phyloP scores from a whole-genome alignment of 2,113 vertebrate genomes.

The Oncorhynchus keta region DNA sequence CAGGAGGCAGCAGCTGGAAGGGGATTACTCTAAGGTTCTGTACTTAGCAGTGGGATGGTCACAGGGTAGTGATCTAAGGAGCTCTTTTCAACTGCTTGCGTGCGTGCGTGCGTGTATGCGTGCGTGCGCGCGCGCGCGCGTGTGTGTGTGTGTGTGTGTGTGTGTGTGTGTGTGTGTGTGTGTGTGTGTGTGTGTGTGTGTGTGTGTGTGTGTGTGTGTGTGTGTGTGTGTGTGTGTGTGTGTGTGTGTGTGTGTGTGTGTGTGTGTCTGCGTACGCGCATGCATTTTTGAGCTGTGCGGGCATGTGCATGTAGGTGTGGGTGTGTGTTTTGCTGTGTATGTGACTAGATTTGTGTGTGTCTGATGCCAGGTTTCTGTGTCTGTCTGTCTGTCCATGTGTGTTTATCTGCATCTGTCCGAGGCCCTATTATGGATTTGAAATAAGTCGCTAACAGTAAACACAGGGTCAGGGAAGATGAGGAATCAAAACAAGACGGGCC shows the following conservation, averaged over 20 bases:
- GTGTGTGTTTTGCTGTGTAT: background rate
- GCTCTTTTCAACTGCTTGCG: constrained; percentile 44
- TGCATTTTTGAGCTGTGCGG: background rate
- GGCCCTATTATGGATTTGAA: constrained; percentile 79
- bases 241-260: no score
- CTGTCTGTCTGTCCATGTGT: constrained; percentile 31
- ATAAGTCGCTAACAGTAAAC: constrained; percentile 66
- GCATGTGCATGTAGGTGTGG: background rate
- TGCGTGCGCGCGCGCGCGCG: constrained; percentile 11
- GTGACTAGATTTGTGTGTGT: no score
- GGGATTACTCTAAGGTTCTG: constrained; percentile 81
- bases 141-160: constrained; percentile 4
- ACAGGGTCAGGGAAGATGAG: constrained; percentile 41
- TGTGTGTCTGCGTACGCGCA: no score
- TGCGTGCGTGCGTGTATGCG: constrained; percentile 13
- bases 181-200: no score
- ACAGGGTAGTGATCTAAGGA: constrained; percentile 87
- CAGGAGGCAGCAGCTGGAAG: constrained; percentile 84
- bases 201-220: no score
- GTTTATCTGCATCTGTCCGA: constrained; percentile 52
- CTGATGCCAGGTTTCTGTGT: no score
- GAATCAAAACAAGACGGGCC: constrained; percentile 59
- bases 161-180: constrained; percentile 9
- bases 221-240: no score
- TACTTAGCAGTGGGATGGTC: constrained; percentile 80